Evolutionary conservation across 2,797 vertebrate species (phyloP), one percentile per base, ranked within the genome.

Genomic region (Lacerta agilis): DNA sequence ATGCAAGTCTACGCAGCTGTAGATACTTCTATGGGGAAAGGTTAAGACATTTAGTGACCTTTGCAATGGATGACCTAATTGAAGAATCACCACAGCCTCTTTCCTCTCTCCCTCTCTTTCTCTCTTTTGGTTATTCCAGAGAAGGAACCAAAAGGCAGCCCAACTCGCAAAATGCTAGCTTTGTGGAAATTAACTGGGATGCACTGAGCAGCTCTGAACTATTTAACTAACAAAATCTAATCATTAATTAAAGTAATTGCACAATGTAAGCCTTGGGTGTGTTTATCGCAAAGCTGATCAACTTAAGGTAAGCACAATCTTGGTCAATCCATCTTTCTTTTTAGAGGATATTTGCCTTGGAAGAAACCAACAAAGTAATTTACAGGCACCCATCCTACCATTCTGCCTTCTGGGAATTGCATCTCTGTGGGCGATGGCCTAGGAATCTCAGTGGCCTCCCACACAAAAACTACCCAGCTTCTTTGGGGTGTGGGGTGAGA

Each of bases 11-110:
- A 91, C 83, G 88, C 87, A 55, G 83, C 76, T 7, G 76, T 76
- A 90, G 90, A 73, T 91, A 87, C 36, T 86, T 93, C 49, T 87
- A 81, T 83, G 66, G 36, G 87, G 89, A 94, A 93, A 94, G n/a
- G 85, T 89, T 86, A 90, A 83, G 88, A n/a, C 85, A 85, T 73
- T 87, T 87, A 11, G 27, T 79, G 90, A 94, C 89, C 73, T 90
- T 80, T 86, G 82, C 83, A 90, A 85, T 64, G 58, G 87, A 89
- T 90, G 79, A 85, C 72, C 90, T 91, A 87, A 86, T 82, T 93
- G 92, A 80, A 88, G 88, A 86, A 88, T 86, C 91, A 82, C 88
- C 27, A 33, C 71, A 67, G 69, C 82, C 79, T 88, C 45, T 55
- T 69, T 23, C 43, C 38, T 38, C 66, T 87, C n/a, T 78, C 49